A percentile compares a stretch with the other conserved stretches of the same genome.
Conservation (phyloP, 2,797 vertebrate genomes). For the Tachyglossus aculeatus region DNA sequence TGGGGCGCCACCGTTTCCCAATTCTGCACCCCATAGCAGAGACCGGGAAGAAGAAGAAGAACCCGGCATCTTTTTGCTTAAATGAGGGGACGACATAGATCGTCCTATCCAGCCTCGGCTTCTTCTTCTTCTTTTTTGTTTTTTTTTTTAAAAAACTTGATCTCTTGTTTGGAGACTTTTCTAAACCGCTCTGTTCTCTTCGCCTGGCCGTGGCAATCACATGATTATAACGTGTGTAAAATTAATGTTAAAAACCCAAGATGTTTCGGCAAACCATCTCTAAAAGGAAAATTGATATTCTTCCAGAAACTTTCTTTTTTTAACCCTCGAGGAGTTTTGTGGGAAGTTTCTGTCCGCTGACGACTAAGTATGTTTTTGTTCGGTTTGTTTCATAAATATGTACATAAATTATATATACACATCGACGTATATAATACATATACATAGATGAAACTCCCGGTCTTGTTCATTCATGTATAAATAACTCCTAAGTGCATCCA, state of each 20-base stretch:
- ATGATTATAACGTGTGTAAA: conserved; percentile 47
- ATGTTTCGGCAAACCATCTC: conserved; percentile 25
- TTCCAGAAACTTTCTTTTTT: conserved; percentile 26
- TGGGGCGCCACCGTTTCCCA: too few relatives aligned
- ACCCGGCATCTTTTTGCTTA: conserved; percentile 13
- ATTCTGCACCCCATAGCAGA: neutral
- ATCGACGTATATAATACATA: neutral
- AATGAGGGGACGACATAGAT: neutral
- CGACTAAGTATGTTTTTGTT: conserved; percentile 2
- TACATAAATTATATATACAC: neutral
- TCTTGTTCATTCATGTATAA: neutral
- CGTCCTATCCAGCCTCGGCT: neutral
- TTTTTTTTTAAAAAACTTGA: conserved; percentile 2
- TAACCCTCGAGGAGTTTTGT: neutral
- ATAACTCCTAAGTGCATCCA: too few relatives aligned
- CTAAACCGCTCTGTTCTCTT: neutral
- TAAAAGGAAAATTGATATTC: conserved; percentile 17
- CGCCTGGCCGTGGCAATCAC: conserved; percentile 22
- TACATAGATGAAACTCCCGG: neutral
- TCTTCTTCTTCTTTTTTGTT: neutral
- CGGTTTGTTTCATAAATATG: conserved; percentile 21
- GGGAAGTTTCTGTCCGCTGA: conserved; percentile 1
- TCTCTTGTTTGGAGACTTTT: conserved; percentile 33
- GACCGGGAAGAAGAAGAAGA: too few relatives aligned
- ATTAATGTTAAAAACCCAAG: conserved; percentile 40